These are phyloP conservation scores for Chloroceryle aenea DNA, from an alignment of 2,113 vertebrate genomes.

Conservation along the genomic window DNA sequence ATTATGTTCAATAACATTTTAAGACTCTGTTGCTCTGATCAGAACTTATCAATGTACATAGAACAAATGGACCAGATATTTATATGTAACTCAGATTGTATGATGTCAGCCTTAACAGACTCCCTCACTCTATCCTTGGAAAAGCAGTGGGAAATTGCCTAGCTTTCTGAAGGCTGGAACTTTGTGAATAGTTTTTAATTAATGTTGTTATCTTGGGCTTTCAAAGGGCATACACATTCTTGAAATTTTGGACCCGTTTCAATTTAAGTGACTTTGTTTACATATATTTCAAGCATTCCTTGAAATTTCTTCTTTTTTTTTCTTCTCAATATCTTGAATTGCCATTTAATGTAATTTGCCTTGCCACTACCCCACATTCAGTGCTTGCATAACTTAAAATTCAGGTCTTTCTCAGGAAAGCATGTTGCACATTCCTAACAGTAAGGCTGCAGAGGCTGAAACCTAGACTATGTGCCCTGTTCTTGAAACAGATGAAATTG, in stretches of 20 bases:
- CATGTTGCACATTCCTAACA: not conserved
- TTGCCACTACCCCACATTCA: not conserved
- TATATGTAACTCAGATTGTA: not conserved
- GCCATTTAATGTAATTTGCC: not conserved
- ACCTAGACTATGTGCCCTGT: not conserved
- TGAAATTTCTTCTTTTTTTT: not conserved
- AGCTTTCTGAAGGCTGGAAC: not conserved
- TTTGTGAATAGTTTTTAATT: not conserved
- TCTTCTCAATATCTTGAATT: not conserved
- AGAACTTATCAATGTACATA: not conserved
- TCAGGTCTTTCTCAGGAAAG: slow-evolving; percentile 15
- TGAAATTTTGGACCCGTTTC: not conserved
- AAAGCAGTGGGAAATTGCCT: not conserved
- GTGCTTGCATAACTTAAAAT: slow-evolving; percentile 8
- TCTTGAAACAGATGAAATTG: slow-evolving; percentile 5
- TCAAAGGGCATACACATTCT: not conserved
- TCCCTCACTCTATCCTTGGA: not conserved
- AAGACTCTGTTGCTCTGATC: not conserved
- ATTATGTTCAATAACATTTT: not conserved
- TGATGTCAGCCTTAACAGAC: not conserved
- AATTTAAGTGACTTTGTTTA: not conserved
- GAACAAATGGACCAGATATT: not conserved
- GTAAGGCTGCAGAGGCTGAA: not conserved
- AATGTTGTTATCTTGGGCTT: not conserved
- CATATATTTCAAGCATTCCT: not conserved